Conservation (phyloP, 2,797 vertebrate species). For the Darevskia mixta region DNA sequence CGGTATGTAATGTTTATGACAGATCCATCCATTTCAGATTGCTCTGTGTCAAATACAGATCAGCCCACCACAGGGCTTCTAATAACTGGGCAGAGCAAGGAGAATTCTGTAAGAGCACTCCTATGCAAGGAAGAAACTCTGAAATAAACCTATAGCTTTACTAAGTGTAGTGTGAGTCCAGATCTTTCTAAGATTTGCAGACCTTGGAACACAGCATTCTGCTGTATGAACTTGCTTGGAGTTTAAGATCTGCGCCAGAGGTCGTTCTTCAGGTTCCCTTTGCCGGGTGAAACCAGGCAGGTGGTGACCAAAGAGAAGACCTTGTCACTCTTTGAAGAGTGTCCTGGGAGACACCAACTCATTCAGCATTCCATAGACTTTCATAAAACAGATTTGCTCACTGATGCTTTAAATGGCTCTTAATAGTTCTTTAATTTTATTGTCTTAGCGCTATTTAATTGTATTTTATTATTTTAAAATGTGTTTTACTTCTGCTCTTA, state of each 20-base stretch:
- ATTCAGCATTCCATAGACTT: not conserved
- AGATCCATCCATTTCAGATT: no score
- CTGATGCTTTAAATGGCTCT: not conserved
- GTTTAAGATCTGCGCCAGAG: not conserved
- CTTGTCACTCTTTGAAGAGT: not conserved
- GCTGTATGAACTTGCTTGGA: not conserved
- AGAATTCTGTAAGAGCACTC: no score
- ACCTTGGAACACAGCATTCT: not conserved
- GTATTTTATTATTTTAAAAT: no score
- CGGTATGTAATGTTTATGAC: no score
- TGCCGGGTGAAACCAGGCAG: not conserved
- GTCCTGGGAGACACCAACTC: not conserved
- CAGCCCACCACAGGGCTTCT: no score
- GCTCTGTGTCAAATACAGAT: no score
- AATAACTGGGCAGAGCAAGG: no score
- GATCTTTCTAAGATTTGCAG: no score
- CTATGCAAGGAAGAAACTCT: no score
- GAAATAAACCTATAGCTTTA: no score
- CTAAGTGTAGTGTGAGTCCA: no score
- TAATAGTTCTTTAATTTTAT: not conserved
- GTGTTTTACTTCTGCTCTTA: not conserved
- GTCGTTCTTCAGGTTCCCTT: not conserved
- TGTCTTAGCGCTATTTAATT: not conserved
- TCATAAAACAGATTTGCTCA: not conserved
- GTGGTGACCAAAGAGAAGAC: not conserved